A percentile compares a stretch with the other conserved stretches of the same genome.
Evolutionary conservation across 1,140 invertebrate species (phyloP).

Genomic region (Calycopis cecrops): DNA sequence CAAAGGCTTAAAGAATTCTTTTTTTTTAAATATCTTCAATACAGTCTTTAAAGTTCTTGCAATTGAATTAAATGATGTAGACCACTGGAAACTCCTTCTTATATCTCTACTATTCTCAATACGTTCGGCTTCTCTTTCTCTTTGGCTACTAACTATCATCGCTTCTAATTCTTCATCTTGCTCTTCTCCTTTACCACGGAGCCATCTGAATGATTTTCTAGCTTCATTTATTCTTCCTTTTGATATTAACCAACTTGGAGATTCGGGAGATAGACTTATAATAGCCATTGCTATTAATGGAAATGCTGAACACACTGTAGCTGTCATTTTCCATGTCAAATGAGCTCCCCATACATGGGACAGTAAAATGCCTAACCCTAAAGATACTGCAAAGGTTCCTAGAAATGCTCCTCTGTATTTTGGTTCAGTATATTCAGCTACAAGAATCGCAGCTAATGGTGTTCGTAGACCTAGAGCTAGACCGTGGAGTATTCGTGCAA

Average conservation of each 20-base stretch:
- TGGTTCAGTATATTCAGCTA: slow-evolving; percentile 64
- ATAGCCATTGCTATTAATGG: slow-evolving; percentile 57
- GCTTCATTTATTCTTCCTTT: slow-evolving; percentile 58
- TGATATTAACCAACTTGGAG: slow-evolving; percentile 59
- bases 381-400: slow-evolving; percentile 61
- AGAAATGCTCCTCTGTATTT: slow-evolving; percentile 61
- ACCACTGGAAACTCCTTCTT: slow-evolving; percentile 32
- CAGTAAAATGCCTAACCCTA: slow-evolving; percentile 58
- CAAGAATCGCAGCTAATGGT: slow-evolving; percentile 58
- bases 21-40: slow-evolving; percentile 61
- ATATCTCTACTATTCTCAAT: slow-evolving; percentile 18
- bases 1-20: slow-evolving; percentile 62
- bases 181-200: slow-evolving; percentile 47
- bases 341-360: slow-evolving; percentile 60
- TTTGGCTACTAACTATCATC: slow-evolving; percentile 55
- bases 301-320: slow-evolving; percentile 52
- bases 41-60: slow-evolving; percentile 42
- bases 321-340: slow-evolving; percentile 62
- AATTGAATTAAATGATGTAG: slow-evolving; percentile 34
- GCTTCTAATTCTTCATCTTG: slow-evolving; percentile 52
- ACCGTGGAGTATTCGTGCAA: slow-evolving; percentile 56
- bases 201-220: slow-evolving; percentile 58
- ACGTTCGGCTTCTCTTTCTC: slow-evolving; percentile 37
- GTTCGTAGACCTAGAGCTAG: slow-evolving; percentile 55
- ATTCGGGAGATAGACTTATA: slow-evolving; percentile 63